Evolutionary conservation across 2,888 invertebrate species (phyloP), one percentile per base, ranked within the genome.

Genomic region (Myopa testacea): DNA sequence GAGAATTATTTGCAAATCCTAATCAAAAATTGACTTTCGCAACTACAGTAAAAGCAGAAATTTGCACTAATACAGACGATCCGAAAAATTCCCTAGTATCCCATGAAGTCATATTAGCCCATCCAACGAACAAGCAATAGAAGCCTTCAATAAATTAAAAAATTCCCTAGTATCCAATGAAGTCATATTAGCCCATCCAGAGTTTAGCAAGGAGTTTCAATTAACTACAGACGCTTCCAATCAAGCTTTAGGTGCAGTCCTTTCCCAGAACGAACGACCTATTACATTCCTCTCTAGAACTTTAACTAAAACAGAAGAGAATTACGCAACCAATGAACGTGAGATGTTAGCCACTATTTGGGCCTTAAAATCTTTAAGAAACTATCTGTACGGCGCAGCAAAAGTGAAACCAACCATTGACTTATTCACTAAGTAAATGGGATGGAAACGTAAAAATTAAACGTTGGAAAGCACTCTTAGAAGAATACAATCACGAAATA

Each of bases 1-100:
- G 52, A 52, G 52, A 14, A 52, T 52, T 52, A 52, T 52, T 74
- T 65, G 26, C 16, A 4, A 55, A 75, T 14, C 75, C 69, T 10
- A 12, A 75, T 60, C 19, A 68, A 19, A 68, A 58, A 60, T 55
- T 75, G 1, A 68, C 69, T n/a, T 75, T 37, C 26, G 74, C 72
- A 58, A 69, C 70, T 14, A 71, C 19, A 40, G 71, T 80, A 10
- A 67, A 74, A 26, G 75, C n/a, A 0, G 69, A 69, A 50, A 78
- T 78, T 38, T 45, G 65, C 26, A 78, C 77, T 12, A 45, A 5
- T 79, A 79, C 55, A 34, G 75, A 6, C 76, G 55, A 72, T 67
- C 78, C n/a, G 74, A 75, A 75, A 7, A 78, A 75, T n/a, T 75
- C 75, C n/a, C n/a, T n/a, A n/a, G n/a, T n/a, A n/a, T n/a, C n/a